These are phyloP conservation scores for Gallinago solitaria DNA, from an alignment of 2,797 vertebrate species.

Conservation along the genomic window DNA sequence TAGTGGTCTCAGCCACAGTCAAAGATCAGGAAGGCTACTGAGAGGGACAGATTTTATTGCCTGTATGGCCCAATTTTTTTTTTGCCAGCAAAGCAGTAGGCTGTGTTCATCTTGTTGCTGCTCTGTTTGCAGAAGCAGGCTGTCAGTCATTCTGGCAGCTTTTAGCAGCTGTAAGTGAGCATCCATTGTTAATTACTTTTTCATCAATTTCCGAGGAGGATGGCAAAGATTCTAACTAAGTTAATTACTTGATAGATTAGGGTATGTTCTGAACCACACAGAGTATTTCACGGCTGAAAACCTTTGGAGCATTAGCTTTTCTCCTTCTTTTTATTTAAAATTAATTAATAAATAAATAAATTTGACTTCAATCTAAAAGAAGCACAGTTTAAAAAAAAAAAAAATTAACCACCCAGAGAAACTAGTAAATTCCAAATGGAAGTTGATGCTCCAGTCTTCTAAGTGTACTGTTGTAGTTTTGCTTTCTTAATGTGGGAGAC, in stretches of 20 bases:
- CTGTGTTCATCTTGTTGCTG: not conserved
- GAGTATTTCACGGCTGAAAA: not conserved
- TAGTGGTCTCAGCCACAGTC: not conserved
- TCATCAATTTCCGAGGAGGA: not conserved
- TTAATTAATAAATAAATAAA: not conserved
- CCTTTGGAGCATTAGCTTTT: not conserved
- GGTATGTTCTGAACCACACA: not conserved
- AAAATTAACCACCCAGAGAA: not conserved
- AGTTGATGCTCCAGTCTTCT: not conserved
- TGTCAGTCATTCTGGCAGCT: not conserved
- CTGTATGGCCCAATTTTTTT: not conserved
- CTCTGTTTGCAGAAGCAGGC: not conserved
- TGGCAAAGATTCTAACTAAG: not conserved
- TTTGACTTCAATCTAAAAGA: not conserved
- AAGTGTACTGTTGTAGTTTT: not conserved
- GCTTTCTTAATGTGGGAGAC: not conserved
- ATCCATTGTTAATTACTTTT: slow-evolving; percentile 9
- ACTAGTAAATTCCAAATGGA: not conserved
- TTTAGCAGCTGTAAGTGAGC: not conserved
- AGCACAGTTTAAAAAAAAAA: not conserved
- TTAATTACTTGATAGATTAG: not conserved
- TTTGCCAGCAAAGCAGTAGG: not conserved
- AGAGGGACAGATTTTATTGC: not conserved
- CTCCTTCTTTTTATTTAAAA: not conserved
- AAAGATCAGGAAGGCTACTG: not conserved